phyloP scores from a whole-genome alignment of 2,797 vertebrate species.

The Picus viridis region DNA sequence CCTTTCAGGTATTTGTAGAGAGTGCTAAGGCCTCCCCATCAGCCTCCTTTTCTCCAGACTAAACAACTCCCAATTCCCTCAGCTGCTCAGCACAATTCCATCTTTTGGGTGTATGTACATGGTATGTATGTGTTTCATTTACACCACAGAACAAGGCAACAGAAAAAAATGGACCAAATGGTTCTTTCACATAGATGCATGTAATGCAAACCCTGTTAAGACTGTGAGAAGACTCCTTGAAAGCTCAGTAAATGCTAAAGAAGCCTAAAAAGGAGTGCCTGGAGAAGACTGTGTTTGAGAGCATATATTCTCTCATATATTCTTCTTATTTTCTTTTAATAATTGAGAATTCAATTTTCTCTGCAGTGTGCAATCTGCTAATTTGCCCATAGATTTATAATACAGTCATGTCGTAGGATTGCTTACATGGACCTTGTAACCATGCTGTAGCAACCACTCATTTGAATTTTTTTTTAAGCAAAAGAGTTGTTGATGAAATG shows the following conservation, averaged over 20 bases:
- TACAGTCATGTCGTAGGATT: not conserved
- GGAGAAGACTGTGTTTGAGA: not conserved
- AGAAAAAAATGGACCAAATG: not conserved
- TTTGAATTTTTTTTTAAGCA: conserved; percentile 21
- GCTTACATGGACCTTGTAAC: not conserved
- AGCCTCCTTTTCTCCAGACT: no score
- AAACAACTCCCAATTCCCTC: no score
- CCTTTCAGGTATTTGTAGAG: no score
- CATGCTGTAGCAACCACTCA: not conserved
- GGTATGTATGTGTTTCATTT: not conserved
- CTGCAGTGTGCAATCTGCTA: not conserved
- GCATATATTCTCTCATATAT: not conserved
- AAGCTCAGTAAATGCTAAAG: not conserved
- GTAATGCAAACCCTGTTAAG: not conserved
- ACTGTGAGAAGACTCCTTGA: not conserved
- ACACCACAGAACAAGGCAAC: not conserved
- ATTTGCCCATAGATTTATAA: not conserved
- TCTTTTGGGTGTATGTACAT: not conserved
- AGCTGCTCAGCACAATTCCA: not conserved
- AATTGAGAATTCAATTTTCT: not conserved
- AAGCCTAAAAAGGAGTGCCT: not conserved
- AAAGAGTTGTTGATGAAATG: conserved; percentile 67
- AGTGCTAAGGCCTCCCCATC: no score
- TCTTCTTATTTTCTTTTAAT: not conserved
- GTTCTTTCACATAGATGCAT: not conserved